phyloP scores from a whole-genome alignment of 2,888 invertebrate species.

The Habrosyne pyritoides region DNA sequence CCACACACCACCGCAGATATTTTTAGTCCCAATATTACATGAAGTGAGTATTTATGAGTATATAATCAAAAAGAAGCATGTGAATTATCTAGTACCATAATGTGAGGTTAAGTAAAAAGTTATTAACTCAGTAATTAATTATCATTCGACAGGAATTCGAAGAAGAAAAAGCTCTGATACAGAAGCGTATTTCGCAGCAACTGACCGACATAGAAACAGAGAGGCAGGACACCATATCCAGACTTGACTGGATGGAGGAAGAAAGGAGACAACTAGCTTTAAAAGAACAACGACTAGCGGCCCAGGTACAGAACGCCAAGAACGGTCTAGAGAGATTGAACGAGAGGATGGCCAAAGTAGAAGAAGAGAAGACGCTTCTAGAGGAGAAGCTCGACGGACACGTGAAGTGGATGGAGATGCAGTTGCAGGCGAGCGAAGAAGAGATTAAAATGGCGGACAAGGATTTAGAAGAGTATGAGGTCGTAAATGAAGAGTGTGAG shows the following conservation, averaged over 20 bases:
- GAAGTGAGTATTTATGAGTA: too few relatives aligned
- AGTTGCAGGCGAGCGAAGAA: conserved; percentile 39
- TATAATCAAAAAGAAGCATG: too few relatives aligned
- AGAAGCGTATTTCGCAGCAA: conserved; percentile 44
- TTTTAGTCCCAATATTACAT: too few relatives aligned
- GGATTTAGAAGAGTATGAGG: conserved; percentile 50
- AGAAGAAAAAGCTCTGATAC: conserved; percentile 37
- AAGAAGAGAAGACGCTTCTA: conserved; percentile 39
- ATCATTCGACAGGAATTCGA: conserved; percentile 61
- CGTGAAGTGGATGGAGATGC: conserved; percentile 39
- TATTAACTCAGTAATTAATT: too few relatives aligned
- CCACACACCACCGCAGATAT: too few relatives aligned
- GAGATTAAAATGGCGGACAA: conserved; percentile 52
- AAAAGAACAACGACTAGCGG: conserved; percentile 52
- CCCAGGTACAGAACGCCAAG: conserved; percentile 43
- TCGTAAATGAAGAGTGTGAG: conserved; percentile 42
- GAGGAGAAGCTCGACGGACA: conserved; percentile 43
- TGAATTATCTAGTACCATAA: too few relatives aligned
- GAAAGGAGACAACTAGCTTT: conserved; percentile 48
- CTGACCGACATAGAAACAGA: conserved; percentile 49
- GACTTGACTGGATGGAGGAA: conserved; percentile 53
- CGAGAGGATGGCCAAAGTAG: conserved; percentile 47
- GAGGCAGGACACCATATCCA: conserved; percentile 35
- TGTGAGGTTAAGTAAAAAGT: too few relatives aligned
- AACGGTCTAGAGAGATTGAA: conserved; percentile 41